Evolutionary conservation across 2,113 vertebrate species (phyloP).

Genomic region (Tenrec ecaudatus): DNA sequence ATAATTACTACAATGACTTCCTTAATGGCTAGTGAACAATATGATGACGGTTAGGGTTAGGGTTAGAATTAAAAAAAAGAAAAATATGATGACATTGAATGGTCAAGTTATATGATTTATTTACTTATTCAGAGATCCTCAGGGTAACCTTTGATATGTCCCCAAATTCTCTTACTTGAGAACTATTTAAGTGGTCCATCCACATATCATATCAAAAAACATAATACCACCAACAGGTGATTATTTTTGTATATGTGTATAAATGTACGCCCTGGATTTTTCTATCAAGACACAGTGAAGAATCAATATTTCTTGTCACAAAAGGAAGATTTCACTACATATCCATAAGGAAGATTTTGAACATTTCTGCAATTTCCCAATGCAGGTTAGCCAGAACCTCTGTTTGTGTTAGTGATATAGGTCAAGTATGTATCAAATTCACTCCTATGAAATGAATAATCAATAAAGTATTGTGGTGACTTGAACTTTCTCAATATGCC

Average conservation of each 20-base stretch:
- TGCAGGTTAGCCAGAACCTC: neutral
- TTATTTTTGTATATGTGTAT: neutral
- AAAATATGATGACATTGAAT: neutral
- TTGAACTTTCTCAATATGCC: too few relatives aligned
- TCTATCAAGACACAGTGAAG: neutral
- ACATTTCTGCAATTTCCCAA: neutral
- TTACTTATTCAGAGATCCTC: neutral
- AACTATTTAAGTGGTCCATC: neutral
- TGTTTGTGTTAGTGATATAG: neutral
- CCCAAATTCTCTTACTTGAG: neutral
- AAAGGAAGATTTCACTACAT: neutral
- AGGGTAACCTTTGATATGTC: rapidly evolving
- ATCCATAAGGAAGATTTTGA: neutral
- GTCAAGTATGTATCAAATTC: neutral
- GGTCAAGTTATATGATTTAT: neutral
- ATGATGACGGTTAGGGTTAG: too few relatives aligned
- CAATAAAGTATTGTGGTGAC: neutral
- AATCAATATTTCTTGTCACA: neutral
- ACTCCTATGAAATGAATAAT: neutral
- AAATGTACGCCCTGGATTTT: neutral
- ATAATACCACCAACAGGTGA: neutral
- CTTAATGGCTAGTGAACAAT: neutral
- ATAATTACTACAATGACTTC: neutral
- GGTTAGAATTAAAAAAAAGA: too few relatives aligned
- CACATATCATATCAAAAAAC: neutral